Conservation (phyloP, 2,113 vertebrate genomes). For the Entelurus aequoreus region DNA sequence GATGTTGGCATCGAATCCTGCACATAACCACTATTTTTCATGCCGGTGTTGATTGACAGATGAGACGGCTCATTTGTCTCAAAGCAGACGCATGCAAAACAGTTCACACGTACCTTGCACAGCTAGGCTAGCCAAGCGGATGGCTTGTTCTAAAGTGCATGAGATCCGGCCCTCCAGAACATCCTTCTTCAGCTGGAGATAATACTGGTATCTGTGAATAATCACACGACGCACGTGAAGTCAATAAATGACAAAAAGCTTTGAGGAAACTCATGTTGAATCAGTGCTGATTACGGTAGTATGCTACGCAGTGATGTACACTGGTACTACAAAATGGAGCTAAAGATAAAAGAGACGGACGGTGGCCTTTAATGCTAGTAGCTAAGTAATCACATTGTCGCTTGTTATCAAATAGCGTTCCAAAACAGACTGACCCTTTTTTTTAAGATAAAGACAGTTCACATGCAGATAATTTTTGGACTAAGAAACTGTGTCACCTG, state of each 20-base stretch:
- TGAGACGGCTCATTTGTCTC: not conserved
- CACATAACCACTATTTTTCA: not conserved
- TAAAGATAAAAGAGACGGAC: too few species aligned
- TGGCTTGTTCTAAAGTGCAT: conserved; percentile 89
- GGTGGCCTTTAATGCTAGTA: too few species aligned
- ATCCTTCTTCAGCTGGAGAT: conserved; percentile 95
- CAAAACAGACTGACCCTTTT: too few species aligned
- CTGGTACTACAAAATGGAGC: too few species aligned
- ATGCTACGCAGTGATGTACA: too few species aligned
- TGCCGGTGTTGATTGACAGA: not conserved
- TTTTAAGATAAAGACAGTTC: too few species aligned
- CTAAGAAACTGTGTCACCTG: conserved; percentile 71
- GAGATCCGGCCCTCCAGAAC: conserved; percentile 91
- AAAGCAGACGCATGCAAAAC: not conserved
- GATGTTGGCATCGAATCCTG: not conserved
- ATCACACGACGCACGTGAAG: not conserved
- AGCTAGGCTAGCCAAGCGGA: conserved; percentile 90
- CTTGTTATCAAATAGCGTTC: too few species aligned
- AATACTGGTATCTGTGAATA: conserved; percentile 92
- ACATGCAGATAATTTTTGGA: not conserved
- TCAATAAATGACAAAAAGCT: not conserved
- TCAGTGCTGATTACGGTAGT: too few species aligned
- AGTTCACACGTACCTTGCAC: conserved; percentile 83
- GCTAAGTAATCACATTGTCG: too few species aligned
- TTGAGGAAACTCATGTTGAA: too few species aligned